Percentiles rank a stretch among this genome's conserved stretches.
phyloP scores from a whole-genome alignment of 2,797 vertebrate species.

The Leptodactylus fallax region DNA sequence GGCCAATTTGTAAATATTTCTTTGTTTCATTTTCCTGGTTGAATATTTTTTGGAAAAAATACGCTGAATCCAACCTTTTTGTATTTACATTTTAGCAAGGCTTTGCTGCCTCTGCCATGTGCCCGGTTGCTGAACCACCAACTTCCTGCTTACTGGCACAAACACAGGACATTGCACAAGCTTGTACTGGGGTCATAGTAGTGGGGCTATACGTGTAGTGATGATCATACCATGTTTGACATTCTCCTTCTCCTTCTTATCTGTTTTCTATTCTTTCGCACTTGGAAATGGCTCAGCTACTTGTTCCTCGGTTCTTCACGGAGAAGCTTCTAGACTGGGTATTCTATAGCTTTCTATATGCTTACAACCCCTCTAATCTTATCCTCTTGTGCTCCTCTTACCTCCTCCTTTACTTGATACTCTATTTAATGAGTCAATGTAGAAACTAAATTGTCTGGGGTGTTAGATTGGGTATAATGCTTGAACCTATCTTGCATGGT shows the following conservation, averaged over 20 bases:
- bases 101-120: neutral
- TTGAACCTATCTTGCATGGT: neutral
- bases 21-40: neutral
- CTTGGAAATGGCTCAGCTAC: slow-evolving; percentile 77
- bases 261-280: slow-evolving; percentile 59
- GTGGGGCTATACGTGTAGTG: neutral
- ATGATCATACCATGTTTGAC: neutral
- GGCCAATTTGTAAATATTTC: neutral
- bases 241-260: slow-evolving; percentile 61
- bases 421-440: neutral
- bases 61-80: neutral
- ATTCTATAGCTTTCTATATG: slow-evolving; percentile 61
- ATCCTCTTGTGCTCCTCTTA: neutral
- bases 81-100: neutral
- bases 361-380: neutral
- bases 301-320: slow-evolving; percentile 81
- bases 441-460: neutral
- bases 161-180: neutral
- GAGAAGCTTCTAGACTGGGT: slow-evolving; percentile 90
- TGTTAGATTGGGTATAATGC: neutral
- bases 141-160: neutral
- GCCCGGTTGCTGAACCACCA: neutral
- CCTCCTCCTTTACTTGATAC: neutral
- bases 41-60: neutral
- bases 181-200: neutral